These are phyloP conservation scores for Chloroceryle inda DNA, from an alignment of 2,797 vertebrate species.

Conservation along the genomic window DNA sequence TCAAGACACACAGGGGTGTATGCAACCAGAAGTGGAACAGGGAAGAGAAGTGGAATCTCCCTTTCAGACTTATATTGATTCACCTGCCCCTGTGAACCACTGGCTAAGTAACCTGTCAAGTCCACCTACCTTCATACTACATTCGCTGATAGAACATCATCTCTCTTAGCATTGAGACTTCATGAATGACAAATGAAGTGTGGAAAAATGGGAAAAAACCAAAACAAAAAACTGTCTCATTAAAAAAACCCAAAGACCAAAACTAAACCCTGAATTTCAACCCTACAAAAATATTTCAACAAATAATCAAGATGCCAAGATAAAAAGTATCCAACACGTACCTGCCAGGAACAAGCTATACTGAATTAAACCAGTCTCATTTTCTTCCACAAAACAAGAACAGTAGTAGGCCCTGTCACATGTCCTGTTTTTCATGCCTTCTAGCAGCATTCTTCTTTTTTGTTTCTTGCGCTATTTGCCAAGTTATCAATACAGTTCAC, in stretches of 20 bases:
- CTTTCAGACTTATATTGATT: background rate
- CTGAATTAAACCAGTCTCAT: background rate
- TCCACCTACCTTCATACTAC: background rate
- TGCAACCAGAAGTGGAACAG: background rate
- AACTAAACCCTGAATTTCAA: background rate
- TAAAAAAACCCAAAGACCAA: background rate
- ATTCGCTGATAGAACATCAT: background rate
- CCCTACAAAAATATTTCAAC: background rate
- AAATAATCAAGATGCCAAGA: background rate
- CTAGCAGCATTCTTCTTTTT: background rate
- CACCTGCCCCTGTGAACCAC: background rate
- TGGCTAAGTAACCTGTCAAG: background rate
- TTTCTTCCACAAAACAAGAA: background rate
- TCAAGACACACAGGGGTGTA: background rate
- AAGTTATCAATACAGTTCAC: rapidly evolving
- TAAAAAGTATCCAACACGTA: background rate
- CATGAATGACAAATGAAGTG: background rate
- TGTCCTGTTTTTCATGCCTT: rapidly evolving
- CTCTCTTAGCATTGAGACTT: background rate
- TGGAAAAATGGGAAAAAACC: background rate
- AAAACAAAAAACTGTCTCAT: background rate
- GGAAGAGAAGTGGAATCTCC: background rate
- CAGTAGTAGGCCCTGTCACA: background rate
- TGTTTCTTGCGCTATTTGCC: rapidly evolving
- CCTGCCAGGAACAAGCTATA: background rate